These are phyloP conservation scores for Papilio elwesi DNA, from an alignment of 2,888 invertebrate genomes.

Conservation along the genomic window DNA sequence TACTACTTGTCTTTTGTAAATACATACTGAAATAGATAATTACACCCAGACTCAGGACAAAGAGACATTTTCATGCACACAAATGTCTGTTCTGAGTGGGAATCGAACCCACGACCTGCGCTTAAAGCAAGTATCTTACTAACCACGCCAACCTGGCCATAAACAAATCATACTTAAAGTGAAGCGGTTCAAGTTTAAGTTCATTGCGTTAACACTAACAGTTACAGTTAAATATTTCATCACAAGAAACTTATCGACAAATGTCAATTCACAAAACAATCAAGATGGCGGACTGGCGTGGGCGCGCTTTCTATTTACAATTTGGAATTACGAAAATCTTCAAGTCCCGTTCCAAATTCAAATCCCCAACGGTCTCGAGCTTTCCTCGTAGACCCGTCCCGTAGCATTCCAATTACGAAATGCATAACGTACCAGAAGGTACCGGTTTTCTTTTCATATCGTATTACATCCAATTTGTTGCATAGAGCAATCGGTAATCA, in stretches of 20 bases:
- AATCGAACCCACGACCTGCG: too few relatives aligned
- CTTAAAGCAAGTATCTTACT: too few relatives aligned
- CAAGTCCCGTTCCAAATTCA: slow-evolving; percentile 48
- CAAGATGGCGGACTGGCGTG: slow-evolving; percentile 31
- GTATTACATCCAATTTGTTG: slow-evolving; percentile 23
- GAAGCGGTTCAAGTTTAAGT: background rate
- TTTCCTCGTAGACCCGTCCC: slow-evolving; percentile 42
- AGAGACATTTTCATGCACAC: too few relatives aligned
- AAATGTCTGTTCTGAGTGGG: too few relatives aligned
- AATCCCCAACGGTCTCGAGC: slow-evolving; percentile 47
- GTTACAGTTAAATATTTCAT: slow-evolving; percentile 26
- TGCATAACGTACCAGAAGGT: slow-evolving; percentile 23
- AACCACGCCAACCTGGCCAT: too few relatives aligned
- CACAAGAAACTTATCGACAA: slow-evolving; percentile 29
- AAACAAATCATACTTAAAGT: too few relatives aligned
- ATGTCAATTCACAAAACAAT: slow-evolving; percentile 31
- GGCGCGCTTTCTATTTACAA: slow-evolving; percentile 49
- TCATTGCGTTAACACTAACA: background rate
- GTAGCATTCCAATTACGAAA: slow-evolving; percentile 40
- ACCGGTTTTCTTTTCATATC: slow-evolving; percentile 33
- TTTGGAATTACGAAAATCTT: slow-evolving; percentile 46
- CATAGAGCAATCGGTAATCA: slow-evolving; percentile 29
- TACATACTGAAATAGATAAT: too few relatives aligned
- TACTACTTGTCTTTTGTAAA: too few relatives aligned
- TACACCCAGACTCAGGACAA: too few relatives aligned